Evolutionary conservation across 2,888 invertebrate species (phyloP), one percentile per base, ranked within the genome.

Genomic region (Ectemnius continuus): DNA sequence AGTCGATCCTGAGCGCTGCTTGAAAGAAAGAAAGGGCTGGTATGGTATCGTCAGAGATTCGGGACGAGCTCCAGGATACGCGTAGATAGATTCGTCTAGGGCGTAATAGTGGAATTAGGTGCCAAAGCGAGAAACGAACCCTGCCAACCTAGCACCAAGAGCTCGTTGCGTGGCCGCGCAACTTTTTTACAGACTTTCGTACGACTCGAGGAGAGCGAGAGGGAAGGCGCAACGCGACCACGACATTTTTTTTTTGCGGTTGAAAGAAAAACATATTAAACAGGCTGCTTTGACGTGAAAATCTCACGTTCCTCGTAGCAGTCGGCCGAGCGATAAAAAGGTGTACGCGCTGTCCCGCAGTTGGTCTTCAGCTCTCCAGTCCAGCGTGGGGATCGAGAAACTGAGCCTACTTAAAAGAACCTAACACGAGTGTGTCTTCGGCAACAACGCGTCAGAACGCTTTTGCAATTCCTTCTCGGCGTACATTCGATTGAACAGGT

Each of bases 401-500:
- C 78, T 69, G 78, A 78, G 73, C 70, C 77, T 28, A 52, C 36
- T n/a, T 57, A 47, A 57, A 57, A 11, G 65, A 56, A 48, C 64
- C 56, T 57, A 36, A 36, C 36, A 67, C 67, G 72, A 45, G 67
- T 73, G 67, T 73, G 67, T 72, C 67, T 57, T 63, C 48, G 36
- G 45, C 61, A 66, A 57, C 61, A 66, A 57, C 63, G 36, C 36
- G 36, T 36, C 59, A 36, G 52, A 61, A 59, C 59, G 74, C 83
- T 84, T 78, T 74, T 61, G 76, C 76, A 70, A 71, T 78, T 76
- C 71, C 64, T 84, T 70, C 36, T 36, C 36, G 65, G 74, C 75
- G 76, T 84, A 36, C 36, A 80, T 84, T 81, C 76, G 73, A 80
- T 82, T 73, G 82, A 83, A 83, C 80, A 78, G 77, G 84, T 83